Evolutionary conservation across 2,797 vertebrate species (phyloP).

Genomic region (Molossus alvarezi): DNA sequence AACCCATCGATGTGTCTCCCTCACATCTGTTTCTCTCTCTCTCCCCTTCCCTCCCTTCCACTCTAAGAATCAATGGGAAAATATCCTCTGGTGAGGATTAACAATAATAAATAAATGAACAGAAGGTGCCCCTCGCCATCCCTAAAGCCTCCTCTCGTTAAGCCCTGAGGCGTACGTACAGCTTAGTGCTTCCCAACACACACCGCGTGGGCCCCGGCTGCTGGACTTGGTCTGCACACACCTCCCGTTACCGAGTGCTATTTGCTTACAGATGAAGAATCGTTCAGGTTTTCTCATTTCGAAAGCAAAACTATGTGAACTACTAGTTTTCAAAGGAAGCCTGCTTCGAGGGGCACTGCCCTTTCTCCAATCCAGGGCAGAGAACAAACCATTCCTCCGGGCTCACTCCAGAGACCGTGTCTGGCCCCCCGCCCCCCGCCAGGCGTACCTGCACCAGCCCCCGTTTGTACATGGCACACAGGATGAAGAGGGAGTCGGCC

Average conservation of each 20-base stretch:
- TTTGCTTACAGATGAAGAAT: background rate
- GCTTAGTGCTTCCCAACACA: background rate
- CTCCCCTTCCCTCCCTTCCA: too few relatives aligned
- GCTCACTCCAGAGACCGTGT: background rate
- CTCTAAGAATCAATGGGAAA: too few relatives aligned
- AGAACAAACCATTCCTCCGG: fast-evolving
- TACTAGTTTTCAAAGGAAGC: background rate
- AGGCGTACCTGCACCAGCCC: conserved; percentile 91
- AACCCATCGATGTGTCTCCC: too few relatives aligned
- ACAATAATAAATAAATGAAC: too few relatives aligned
- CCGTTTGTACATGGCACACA: conserved; percentile 98
- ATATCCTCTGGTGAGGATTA: too few relatives aligned
- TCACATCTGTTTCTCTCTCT: too few relatives aligned
- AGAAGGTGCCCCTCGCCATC: background rate
- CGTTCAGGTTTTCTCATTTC: background rate
- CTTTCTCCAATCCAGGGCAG: background rate
- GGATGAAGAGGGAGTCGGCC: conserved; percentile 96
- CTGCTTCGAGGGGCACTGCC: background rate
- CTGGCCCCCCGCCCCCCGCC: too few relatives aligned
- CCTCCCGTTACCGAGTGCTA: background rate
- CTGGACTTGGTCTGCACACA: fast-evolving
- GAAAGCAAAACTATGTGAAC: background rate
- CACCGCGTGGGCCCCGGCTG: fast-evolving
- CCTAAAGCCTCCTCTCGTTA: background rate
- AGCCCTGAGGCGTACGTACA: background rate